Base-by-base conservation (phyloP, 1,140 invertebrate species). In the Octopus sinensis region DNA sequence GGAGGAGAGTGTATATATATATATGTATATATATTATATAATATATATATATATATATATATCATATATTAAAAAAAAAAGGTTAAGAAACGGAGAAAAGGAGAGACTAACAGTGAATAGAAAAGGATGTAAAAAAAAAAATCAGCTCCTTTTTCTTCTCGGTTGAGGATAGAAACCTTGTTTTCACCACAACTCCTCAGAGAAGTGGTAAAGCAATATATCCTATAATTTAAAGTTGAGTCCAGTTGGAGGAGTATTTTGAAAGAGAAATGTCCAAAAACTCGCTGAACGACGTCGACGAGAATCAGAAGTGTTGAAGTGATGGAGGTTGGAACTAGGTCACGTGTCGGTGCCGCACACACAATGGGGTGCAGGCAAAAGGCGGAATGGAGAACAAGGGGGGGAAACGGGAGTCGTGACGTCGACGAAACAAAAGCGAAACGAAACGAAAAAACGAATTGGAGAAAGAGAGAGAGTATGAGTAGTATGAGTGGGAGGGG, bases 61-160 rank as follows among this genome's bases (percentile, higher is more conserved):
- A 43, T 43, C 30, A 43, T 43, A 43, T 43, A 43, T 43, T 43
- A 43, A 43, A 43, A 71, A 23, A 71, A 71, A 71, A 71, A 71
- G 0, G 68, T 12, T 13, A 71, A 71, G 13, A 43, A 43, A 43
- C 0, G 30, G 30, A 71, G 30, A 17, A 3, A 23, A 4, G 68
- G 68, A 71, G 68, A 71, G 13, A 71, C 68, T 71, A 71, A 71
- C 68, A 71, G 68, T 62, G 13, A 6, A 71, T 71, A 12, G 30
- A 71, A 71, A 71, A 13, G 68, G 68, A 17, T 71, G 68, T 71
- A 23, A 71, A 71, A 71, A 71, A 71, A 71, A 71, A 71, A 62
- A 62, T 62, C 68, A 71, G 68, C 68, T 71, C 68, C 68, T 71
- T 71, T 71, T 71, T 71, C 68, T 71, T 71, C 68, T 5, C 68